A percentile compares a stretch with the other conserved stretches of the same genome.
Evolutionary conservation across 2,113 vertebrate genomes (phyloP).

Genomic region (Stercorarius parasiticus): DNA sequence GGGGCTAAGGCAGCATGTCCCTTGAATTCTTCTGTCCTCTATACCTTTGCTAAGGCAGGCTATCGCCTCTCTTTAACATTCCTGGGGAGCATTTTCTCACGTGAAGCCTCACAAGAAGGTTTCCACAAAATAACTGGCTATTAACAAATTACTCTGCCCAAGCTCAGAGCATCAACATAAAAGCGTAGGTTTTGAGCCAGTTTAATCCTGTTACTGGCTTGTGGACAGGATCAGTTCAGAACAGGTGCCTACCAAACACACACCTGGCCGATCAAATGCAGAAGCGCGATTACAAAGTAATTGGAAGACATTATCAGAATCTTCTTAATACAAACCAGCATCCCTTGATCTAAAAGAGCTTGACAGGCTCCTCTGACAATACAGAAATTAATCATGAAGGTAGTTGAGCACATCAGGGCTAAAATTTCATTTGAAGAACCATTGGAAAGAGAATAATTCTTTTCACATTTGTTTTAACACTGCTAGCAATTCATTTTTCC

Average conservation of each 20-base stretch:
- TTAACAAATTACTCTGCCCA: neutral
- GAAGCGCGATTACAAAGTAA: neutral
- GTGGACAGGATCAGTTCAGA: neutral
- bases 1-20: neutral
- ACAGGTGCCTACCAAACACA: neutral
- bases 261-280: neutral
- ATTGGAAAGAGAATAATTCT: neutral
- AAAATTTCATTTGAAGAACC: neutral
- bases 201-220: neutral
- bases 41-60: neutral
- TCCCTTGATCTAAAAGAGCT: neutral
- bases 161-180: neutral
- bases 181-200: neutral
- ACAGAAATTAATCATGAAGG: slow-evolving; percentile 4
- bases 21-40: neutral
- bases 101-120: neutral
- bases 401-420: neutral
- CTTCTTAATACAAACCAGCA: neutral
- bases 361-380: neutral
- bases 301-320: neutral
- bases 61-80: neutral
- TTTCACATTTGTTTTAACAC: neutral
- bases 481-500: neutral
- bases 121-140: neutral
- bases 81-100: neutral